Base-by-base conservation (phyloP, 1,140 invertebrate species). In the Chelonus insularis region DNA sequence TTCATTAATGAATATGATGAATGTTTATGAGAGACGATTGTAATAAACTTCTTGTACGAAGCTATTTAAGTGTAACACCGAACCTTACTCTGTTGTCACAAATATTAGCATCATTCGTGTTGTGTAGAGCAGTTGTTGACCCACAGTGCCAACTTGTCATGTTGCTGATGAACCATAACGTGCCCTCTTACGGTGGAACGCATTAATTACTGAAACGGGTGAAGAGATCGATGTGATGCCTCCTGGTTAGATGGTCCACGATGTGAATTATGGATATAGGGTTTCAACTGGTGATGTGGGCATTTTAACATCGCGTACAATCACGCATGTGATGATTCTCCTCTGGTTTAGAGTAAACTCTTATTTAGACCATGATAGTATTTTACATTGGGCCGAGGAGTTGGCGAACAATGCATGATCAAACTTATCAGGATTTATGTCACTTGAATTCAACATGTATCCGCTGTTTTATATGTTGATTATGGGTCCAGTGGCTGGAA, bases 401-500 rank as follows among this genome's bases (percentile, higher is more conserved):
- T 60, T n/a, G n/a, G n/a, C n/a, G n/a, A 84, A 84, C 51, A 88
- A 86, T 69, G 77, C 82, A 0, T 74, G 86, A 54, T 72, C 89
- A 14, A 78, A 83, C 45, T 81, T 91, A 32, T 83, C 86, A 84
- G 97, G 98, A 84, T 99, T 97, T 73, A 89, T 98, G 78, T 88
- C 95, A 0, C 68, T 98, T 37, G 95, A 98, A 77, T 78, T 99
- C 79, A 86, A n/a, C 85, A 91, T 57, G 95, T 96, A 9, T 91
- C 86, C 72, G 93, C 94, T 0, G 84, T 91, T 0, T 81, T 98
- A 0, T 86, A 92, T 12, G 86, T 98, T 9, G 91, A 98, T 81
- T 96, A 96, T 80, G 96, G 96, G 2, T n/a, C n/a, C n/a, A n/a
- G n/a, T n/a, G n/a, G 87, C 91, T 0, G 95, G 94, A 1, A 91